phyloP scores from a whole-genome alignment of 2,888 invertebrate genomes.

The Fragum whitleyi region DNA sequence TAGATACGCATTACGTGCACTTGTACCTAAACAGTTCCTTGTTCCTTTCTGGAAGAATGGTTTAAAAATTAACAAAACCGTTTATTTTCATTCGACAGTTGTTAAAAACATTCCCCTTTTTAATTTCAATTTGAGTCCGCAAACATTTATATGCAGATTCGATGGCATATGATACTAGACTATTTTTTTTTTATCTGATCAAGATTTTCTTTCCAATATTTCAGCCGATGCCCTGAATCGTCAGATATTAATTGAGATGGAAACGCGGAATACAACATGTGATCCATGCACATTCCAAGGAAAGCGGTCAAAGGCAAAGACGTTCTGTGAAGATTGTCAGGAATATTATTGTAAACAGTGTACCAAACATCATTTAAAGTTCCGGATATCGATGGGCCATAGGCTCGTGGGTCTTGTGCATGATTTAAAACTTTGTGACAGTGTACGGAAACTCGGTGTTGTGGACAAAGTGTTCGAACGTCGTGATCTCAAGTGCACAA shows the following conservation, averaged over 20 bases:
- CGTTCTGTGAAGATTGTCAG: slow-evolving; percentile 24
- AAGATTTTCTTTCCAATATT: too few relatives aligned
- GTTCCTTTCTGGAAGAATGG: too few relatives aligned
- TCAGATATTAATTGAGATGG: slow-evolving; percentile 5
- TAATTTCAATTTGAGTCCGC: too few relatives aligned
- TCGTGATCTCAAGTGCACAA: neutral
- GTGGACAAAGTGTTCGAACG: neutral
- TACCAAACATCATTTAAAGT: slow-evolving; percentile 26
- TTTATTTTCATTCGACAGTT: too few relatives aligned
- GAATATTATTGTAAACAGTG: slow-evolving; percentile 31
- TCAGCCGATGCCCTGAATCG: too few relatives aligned
- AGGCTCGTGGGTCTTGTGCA: slow-evolving; percentile 48
- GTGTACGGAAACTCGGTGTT: neutral
- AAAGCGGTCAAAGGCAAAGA: slow-evolving; percentile 16
- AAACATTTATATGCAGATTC: too few relatives aligned
- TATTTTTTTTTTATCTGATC: too few relatives aligned
- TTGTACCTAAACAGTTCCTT: too few relatives aligned
- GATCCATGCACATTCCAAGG: slow-evolving; percentile 15
- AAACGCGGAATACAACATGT: neutral
- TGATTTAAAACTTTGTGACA: neutral
- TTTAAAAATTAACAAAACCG: too few relatives aligned
- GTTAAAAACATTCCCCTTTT: too few relatives aligned
- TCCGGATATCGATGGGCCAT: slow-evolving; percentile 53
- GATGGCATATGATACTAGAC: too few relatives aligned
- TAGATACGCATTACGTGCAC: too few relatives aligned